Evolutionary conservation across 2,888 invertebrate genomes (phyloP).

Genomic region (Anthophora plumipes): DNA sequence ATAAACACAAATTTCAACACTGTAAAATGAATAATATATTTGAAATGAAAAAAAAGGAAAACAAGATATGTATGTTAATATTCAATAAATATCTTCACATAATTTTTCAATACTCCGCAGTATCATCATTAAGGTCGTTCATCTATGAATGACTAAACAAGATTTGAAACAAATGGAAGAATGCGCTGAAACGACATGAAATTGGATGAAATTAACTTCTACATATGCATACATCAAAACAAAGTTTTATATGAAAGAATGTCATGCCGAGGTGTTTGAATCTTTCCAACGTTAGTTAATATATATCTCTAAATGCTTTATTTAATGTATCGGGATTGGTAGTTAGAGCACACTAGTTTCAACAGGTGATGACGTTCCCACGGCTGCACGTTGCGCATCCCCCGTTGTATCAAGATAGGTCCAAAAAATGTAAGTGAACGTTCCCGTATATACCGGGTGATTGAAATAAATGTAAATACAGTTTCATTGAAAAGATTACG

Average conservation of each 20-base stretch:
- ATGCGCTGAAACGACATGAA: not conserved
- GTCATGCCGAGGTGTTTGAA: not conserved
- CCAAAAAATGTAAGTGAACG: constrained; percentile 78
- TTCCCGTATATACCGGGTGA: constrained; percentile 63
- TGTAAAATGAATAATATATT: too few species aligned
- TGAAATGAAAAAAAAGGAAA: too few species aligned
- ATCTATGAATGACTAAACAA: too few species aligned
- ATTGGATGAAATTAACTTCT: not conserved
- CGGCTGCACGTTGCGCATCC: constrained; percentile 48
- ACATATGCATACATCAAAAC: not conserved
- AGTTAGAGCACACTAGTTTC: constrained; percentile 5
- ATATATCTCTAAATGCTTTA: not conserved
- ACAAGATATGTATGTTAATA: too few species aligned
- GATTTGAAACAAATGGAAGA: too few species aligned
- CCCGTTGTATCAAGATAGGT: constrained; percentile 32
- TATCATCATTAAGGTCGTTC: too few species aligned
- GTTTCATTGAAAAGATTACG: too few species aligned
- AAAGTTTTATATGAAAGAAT: not conserved
- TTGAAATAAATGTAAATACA: not conserved
- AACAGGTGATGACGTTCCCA: constrained; percentile 56
- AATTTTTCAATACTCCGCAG: too few species aligned
- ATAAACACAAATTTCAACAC: too few species aligned
- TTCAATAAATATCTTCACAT: too few species aligned
- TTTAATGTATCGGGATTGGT: too few species aligned
- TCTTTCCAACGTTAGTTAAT: constrained; percentile 1